Percentiles rank a stretch among this genome's conserved stretches.
Evolutionary conservation across 2,797 vertebrate species (phyloP).

Genomic region (Tiaroga cobitis): DNA sequence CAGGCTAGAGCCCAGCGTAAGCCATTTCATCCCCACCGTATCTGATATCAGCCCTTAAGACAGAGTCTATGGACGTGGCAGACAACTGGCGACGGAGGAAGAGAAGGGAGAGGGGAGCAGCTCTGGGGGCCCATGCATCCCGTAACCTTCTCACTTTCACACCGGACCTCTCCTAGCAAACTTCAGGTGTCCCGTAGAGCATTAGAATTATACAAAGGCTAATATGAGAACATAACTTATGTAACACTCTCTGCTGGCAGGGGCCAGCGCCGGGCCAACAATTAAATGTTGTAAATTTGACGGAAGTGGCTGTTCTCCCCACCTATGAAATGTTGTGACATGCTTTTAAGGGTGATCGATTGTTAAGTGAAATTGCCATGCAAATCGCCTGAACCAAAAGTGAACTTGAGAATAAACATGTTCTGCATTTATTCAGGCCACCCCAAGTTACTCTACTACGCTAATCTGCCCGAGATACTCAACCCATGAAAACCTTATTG

Average conservation of each 20-base stretch:
- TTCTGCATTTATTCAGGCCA: conserved; percentile 30
- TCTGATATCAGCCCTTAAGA: conserved; percentile 58
- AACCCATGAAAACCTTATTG: conserved; percentile 50
- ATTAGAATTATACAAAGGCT: conserved; percentile 28
- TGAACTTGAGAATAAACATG: background rate
- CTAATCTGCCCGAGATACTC: conserved; percentile 41
- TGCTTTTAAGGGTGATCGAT: conserved; percentile 45
- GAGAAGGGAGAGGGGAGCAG: conserved; percentile 13
- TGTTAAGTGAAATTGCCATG: conserved; percentile 25
- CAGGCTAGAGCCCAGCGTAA: conserved; percentile 32
- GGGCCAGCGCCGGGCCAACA: conserved; percentile 7
- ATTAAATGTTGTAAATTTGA: conserved; percentile 39
- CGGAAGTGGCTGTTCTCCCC: background rate
- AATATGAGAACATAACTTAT: conserved; percentile 39
- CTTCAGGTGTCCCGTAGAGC: conserved; percentile 37
- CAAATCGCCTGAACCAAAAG: conserved; percentile 16
- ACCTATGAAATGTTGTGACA: conserved; percentile 26
- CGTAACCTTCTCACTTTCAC: conserved; percentile 51
- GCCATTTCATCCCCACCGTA: conserved; percentile 52
- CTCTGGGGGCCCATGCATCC: conserved; percentile 25
- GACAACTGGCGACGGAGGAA: conserved; percentile 49
- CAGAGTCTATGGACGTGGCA: conserved; percentile 46
- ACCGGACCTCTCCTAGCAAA: conserved; percentile 32
- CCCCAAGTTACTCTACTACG: conserved; percentile 8
- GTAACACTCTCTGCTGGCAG: conserved; percentile 30